Percentiles rank a stretch among this genome's conserved stretches.
Conservation (phyloP, 2,797 vertebrate species). For the Buphagus erythrorhynchus region DNA sequence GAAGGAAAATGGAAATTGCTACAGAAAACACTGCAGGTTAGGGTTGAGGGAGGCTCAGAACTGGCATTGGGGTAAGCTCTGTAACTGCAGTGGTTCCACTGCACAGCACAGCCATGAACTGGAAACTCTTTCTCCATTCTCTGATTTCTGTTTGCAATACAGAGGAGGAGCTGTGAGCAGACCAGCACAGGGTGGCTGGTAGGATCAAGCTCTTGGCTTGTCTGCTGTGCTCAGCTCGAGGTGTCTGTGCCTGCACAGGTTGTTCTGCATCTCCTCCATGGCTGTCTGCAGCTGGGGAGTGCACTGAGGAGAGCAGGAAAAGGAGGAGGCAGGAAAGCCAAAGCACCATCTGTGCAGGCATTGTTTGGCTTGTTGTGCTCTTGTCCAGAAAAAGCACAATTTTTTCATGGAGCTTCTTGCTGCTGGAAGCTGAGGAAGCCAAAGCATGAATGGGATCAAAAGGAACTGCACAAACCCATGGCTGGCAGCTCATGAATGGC, state of each 20-base stretch:
- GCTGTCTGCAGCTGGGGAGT: neutral
- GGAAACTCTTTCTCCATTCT: fast-evolving
- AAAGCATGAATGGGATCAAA: neutral
- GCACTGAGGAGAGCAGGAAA: neutral
- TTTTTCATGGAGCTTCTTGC: neutral
- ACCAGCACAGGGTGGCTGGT: neutral
- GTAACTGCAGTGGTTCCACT: neutral
- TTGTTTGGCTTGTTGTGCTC: neutral
- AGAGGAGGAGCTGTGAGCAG: neutral
- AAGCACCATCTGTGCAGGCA: neutral
- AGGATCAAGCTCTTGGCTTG: neutral
- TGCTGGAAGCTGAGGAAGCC: neutral
- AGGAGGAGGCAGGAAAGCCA: neutral
- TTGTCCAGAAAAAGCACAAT: neutral
- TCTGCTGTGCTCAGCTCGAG: neutral
- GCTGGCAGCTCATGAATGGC: neutral
- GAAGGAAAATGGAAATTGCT: neutral
- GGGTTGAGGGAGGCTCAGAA: neutral
- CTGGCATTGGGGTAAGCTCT: neutral
- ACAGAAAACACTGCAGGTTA: neutral
- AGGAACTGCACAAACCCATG: neutral
- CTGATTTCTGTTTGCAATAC: neutral
- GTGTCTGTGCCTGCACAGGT: neutral
- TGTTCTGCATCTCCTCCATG: neutral
- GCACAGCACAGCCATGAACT: neutral